Base-by-base conservation (phyloP, 2,888 invertebrate species). In the Drosophila paramelanica region DNA sequence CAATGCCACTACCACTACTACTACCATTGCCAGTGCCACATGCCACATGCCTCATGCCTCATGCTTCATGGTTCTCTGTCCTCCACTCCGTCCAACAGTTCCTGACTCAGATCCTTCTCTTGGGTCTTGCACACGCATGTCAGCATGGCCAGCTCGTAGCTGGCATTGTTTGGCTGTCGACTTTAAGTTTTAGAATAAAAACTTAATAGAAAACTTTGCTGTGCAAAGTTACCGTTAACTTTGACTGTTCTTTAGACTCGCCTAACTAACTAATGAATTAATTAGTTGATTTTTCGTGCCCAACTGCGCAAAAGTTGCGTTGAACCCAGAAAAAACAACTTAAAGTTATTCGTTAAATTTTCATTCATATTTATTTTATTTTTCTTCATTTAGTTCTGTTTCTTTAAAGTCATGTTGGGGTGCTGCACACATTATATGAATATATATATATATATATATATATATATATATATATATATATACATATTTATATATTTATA, bases 161-260 rank as follows among this genome's bases (percentile, higher is more conserved):
- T 69, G 67, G 50, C 73, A 67, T 76, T 76, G 79, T 79, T 79
- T 73, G 66, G 58, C 64, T 55, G 64, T 42, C 62, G 79, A 77
- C 88, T 85, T 85, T 74, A 87, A 88, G 86, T 78, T 77, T 73
- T 60, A 51, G 67, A 65, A 72, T 68, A 71, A 77, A 81, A 81
- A 84, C 72, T 68, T 65, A 72, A 70, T 50, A 62, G 69, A 67
- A 82, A 83, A 85, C 79, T 83, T 88, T 81, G 38, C 53, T 46
- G 46, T 57, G 49, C 39, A 72, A 82, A 87, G 76, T 87, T 78
- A 73, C 72, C 72, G 72, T 67, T 75, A 77, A 77, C 62, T 77
- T 75, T 47, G 67, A 50, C 59, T 52, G 23, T 50, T n/a, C 36
- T 47, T 49, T 51, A 25, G 57, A 53, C 46, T 43, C 46, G 46